Base-by-base conservation (phyloP, 2,888 invertebrate genomes). In the Volucella inanis region DNA sequence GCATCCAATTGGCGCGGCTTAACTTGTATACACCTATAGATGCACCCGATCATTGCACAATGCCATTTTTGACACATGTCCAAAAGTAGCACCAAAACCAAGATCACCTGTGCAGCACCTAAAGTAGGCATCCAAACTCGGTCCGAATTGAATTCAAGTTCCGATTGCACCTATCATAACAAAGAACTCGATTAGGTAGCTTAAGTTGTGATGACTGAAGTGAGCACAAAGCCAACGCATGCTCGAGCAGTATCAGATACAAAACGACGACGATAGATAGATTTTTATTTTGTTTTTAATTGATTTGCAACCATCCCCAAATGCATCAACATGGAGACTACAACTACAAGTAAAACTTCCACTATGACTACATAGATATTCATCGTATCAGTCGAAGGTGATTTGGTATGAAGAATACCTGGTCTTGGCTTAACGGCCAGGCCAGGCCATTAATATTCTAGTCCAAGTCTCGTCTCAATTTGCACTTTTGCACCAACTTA, bases 401-500 rank as follows among this genome's bases (percentile, higher is more conserved):
- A 84, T 59, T 84, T 76, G 84, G 71, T 80, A 74, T 64, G 76
- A 82, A 82, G 82, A 80, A 38, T 64, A 41, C 6, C 12, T 14
- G 31, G 67, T 70, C 70, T 59, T 68, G 55, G 45, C 39, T 18
- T 31, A 6, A 31, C 31, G 31, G 31, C 31, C 31, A 3, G 50
- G 41, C 11, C n/a, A 38, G 10, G 62, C n/a, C 62, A 85, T 85
- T 85, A 85, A 72, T 85, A 85, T 85, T 76, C 85, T 72, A 85
- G 68, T 50, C 85, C 41, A 62, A 79, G 72, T 68, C 68, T 81
- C 85, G 81, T 80, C 85, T 85, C 85, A 85, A 85, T 85, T 85
- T 85, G 85, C 79, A 79, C 79, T 79, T 79, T 79, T 79, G 72
- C 81, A 85, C 85, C 77, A 85, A 81, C 85, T 85, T 85, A 85